Evolutionary conservation across 1,140 invertebrate genomes (phyloP), one percentile per base, ranked within the genome.

Genomic region (Drosophila biarmipes): DNA sequence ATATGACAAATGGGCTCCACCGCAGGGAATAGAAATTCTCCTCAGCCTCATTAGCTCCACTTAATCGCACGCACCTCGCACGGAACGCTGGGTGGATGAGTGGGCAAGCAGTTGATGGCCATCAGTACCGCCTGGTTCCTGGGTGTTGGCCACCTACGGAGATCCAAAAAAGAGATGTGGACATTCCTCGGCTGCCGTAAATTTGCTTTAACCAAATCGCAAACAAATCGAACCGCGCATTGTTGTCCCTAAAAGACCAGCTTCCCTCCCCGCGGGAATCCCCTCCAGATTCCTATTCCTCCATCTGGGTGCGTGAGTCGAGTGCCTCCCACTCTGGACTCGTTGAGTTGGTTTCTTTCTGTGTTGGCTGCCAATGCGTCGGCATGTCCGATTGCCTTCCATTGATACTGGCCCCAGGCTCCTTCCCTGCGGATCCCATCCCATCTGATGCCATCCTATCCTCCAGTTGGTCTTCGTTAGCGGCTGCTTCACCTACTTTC

Each of bases 401-500:
- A 81, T 86, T 86, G 81, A 86, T 86, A 86, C 51, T 40, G 10
- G 35, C 64, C 21, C 29, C 6, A n/a, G 35, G 24, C 15, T 11
- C 29, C 42, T 31, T 17, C n/a, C 31, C 48, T 8, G 40, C 14
- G 29, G 17, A 19, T 43, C 31, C 15, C 14, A 37, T 64, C 15
- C 40, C 14, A 17, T 40, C 24, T 24, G 24, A 24, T 24, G 24
- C 24, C 42, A 8, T 31, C 29, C 29, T 31, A 8, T 31, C 29
- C 29, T 27, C 40, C 29, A 40, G 40, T 34, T 27, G 11, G 34
- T 34, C 53, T 61, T 77, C 62, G 72, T 77, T 75, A 77, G 73
- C 72, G 55, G 63, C 63, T 63, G 80, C 76, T 82, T 86, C 81
- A 86, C 81, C 81, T 86, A 86, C 73, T 81, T 86, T 86, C 79